phyloP scores from a whole-genome alignment of 2,797 vertebrate genomes.

The Mus spretus region DNA sequence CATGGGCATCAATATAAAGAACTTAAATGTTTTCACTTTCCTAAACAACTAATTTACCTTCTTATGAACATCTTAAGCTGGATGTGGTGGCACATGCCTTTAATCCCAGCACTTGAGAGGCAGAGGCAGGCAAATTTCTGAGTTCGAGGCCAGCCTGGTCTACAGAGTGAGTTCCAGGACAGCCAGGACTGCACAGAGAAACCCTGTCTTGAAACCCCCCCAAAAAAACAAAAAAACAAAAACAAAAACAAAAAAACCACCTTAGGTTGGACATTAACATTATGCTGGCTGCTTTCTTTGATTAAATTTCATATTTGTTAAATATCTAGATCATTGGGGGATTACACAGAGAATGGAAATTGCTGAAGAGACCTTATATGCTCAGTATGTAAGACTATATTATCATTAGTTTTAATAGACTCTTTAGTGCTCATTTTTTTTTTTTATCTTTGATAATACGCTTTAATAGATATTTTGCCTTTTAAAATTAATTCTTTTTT shows the following conservation, averaged over 20 bases:
- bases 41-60: background rate
- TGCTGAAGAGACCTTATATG: background rate
- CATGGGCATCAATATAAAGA: background rate
- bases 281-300: background rate
- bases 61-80: conserved; percentile 21
- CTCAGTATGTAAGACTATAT: background rate
- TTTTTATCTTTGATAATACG: no score
- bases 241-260: no score
- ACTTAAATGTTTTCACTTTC: background rate
- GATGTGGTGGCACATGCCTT: background rate
- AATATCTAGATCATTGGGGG: background rate
- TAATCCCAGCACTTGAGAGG: no score
- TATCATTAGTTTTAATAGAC: background rate
- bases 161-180: no score
- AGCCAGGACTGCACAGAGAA: no score
- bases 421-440: background rate
- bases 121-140: no score
- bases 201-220: no score
- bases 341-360: background rate
- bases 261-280: conserved; percentile 22
- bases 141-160: no score
- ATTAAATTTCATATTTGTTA: background rate
- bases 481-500: no score
- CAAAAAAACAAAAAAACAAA: no score
- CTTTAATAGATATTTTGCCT: no score